Conservation (phyloP, 1,140 invertebrate genomes). For the Popillia japonica region DNA sequence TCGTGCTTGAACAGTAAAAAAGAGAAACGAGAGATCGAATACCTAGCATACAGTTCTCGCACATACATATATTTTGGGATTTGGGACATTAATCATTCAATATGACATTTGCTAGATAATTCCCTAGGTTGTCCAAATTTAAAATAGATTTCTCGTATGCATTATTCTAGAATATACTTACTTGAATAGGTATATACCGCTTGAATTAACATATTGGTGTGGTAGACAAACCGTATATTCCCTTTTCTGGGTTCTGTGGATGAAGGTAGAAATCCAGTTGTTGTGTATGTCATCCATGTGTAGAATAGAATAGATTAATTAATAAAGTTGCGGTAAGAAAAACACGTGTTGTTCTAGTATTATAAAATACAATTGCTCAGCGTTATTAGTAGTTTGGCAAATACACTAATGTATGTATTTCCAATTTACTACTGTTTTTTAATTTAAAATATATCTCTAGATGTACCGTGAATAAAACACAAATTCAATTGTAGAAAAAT, state of each 20-base stretch:
- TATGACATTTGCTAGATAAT: conserved; percentile 22
- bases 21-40: background rate
- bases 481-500: too few species aligned
- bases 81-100: conserved; percentile 17
- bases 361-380: too few species aligned
- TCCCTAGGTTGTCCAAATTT: background rate
- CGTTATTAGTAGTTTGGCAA: too few species aligned
- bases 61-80: conserved; percentile 11
- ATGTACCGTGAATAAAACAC: too few species aligned
- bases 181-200: background rate
- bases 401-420: too few species aligned
- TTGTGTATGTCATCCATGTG: too few species aligned
- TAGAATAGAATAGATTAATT: background rate
- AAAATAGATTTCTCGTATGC: conserved; percentile 25
- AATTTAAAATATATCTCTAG: too few species aligned
- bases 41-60: background rate
- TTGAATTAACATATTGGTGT: conserved; percentile 18
- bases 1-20: conserved; percentile 12
- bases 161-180: conserved; percentile 25
- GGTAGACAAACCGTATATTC: background rate
- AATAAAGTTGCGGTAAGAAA: background rate
- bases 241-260: background rate
- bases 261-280: background rate
- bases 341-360: too few species aligned
- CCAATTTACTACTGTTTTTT: too few species aligned